Conservation (phyloP, 2,113 vertebrate species). For the Cyanocitta stelleri region DNA sequence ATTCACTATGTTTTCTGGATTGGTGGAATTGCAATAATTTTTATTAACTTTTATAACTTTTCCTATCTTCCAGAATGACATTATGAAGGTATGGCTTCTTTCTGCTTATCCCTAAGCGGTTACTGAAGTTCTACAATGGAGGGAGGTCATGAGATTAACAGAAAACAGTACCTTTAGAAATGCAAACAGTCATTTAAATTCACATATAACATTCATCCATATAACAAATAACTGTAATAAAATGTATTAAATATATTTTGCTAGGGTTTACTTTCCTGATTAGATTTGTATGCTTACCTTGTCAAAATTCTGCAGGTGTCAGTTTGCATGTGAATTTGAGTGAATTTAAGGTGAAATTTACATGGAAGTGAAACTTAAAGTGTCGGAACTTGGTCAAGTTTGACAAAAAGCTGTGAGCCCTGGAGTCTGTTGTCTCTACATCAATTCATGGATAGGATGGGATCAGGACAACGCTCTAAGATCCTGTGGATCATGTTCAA, state of each 20-base stretch:
- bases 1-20: background rate
- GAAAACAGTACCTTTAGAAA: background rate
- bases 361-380: background rate
- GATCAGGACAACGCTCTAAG: background rate
- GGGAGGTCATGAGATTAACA: background rate
- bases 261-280: background rate
- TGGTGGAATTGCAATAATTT: background rate
- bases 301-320: background rate
- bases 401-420: background rate
- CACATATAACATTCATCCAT: background rate
- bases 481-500: background rate
- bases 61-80: background rate
- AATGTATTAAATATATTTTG: fast-evolving
- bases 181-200: background rate
- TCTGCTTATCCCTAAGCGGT: background rate
- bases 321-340: background rate
- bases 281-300: background rate
- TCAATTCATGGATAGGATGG: background rate
- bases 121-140: background rate
- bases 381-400: background rate
- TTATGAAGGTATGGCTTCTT: background rate
- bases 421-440: background rate
- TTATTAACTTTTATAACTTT: background rate
- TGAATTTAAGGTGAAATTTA: background rate
- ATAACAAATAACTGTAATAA: background rate